Evolutionary conservation across 2,888 invertebrate genomes (phyloP).

Genomic region (Hesperia comma): DNA sequence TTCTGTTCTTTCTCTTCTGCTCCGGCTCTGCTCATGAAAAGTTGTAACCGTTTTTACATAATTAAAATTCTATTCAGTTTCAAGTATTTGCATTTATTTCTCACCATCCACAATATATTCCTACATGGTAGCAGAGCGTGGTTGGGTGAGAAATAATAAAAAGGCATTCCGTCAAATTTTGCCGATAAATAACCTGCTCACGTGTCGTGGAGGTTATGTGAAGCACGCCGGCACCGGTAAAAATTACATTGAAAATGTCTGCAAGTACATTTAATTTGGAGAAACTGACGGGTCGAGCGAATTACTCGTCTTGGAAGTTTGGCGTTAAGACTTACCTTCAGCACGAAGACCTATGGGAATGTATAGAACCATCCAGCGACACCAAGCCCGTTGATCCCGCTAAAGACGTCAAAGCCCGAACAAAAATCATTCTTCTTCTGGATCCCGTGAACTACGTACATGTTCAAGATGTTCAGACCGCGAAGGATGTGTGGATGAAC

Average conservation of each 20-base stretch:
- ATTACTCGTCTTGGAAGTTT: constrained; percentile 15
- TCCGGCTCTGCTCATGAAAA: too few relatives aligned
- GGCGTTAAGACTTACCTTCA: constrained; percentile 8
- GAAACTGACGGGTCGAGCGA: constrained; percentile 9
- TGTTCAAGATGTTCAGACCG: constrained; percentile 39
- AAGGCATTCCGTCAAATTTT: neutral
- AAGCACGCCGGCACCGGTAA: neutral
- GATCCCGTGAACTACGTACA: constrained; percentile 42
- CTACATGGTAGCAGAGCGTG: constrained; percentile 15
- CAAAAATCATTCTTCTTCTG: constrained; percentile 39
- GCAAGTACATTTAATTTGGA: constrained; percentile 7
- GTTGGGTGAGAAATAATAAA: neutral
- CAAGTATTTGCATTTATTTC: too few relatives aligned
- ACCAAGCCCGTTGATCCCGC: constrained; percentile 14
- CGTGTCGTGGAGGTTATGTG: too few relatives aligned
- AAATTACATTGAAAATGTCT: neutral
- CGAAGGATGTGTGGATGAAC: constrained; percentile 41
- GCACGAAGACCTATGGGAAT: constrained; percentile 44
- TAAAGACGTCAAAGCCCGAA: constrained; percentile 38
- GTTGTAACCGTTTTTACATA: too few relatives aligned
- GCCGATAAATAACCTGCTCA: neutral
- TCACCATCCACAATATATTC: neutral
- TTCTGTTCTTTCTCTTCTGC: too few relatives aligned
- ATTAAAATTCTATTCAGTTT: too few relatives aligned
- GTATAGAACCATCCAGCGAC: constrained; percentile 9